These are phyloP conservation scores for Epicampocera succincta DNA, from an alignment of 2,888 invertebrate species.

Conservation along the genomic window DNA sequence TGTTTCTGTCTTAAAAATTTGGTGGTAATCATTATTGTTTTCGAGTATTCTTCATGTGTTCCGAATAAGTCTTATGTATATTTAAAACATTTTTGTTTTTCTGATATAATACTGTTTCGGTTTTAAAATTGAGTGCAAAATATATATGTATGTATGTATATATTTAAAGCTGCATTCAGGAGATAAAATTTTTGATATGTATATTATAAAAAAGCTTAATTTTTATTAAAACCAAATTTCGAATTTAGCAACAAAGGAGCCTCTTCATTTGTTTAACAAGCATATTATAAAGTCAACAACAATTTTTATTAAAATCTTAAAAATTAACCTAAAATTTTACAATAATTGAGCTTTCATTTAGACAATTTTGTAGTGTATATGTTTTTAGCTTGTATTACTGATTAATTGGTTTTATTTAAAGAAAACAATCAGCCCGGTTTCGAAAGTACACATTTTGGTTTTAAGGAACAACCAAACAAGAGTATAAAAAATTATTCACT, in stretches of 20 bases:
- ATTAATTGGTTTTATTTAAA: neutral
- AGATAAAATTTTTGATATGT: constrained; percentile 56
- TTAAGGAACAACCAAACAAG: no score
- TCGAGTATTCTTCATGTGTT: constrained; percentile 16
- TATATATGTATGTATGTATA: constrained; percentile 2
- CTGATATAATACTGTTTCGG: constrained; percentile 33
- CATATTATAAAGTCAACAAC: constrained; percentile 59
- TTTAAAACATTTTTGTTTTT: constrained; percentile 12
- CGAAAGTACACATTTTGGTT: no score
- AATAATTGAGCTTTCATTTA: constrained; percentile 56
- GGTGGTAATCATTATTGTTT: constrained; percentile 62
- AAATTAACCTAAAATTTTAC: constrained; percentile 48
- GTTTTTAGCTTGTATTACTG: neutral
- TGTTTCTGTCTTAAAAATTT: constrained; percentile 14
- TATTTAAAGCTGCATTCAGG: constrained; percentile 4
- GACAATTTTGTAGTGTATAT: constrained; percentile 14
- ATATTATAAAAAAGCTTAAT: constrained; percentile 42
- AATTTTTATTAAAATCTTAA: constrained; percentile 25
- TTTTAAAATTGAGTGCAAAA: constrained; percentile 3
- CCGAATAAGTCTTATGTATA: constrained; percentile 41
- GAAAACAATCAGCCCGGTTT: no score
- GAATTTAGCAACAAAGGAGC: constrained; percentile 58
- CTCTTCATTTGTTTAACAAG: constrained; percentile 57
- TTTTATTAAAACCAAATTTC: constrained; percentile 37
- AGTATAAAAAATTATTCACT: no score